Conservation (phyloP, 2,888 invertebrate genomes). For the Sesamia inferens region DNA sequence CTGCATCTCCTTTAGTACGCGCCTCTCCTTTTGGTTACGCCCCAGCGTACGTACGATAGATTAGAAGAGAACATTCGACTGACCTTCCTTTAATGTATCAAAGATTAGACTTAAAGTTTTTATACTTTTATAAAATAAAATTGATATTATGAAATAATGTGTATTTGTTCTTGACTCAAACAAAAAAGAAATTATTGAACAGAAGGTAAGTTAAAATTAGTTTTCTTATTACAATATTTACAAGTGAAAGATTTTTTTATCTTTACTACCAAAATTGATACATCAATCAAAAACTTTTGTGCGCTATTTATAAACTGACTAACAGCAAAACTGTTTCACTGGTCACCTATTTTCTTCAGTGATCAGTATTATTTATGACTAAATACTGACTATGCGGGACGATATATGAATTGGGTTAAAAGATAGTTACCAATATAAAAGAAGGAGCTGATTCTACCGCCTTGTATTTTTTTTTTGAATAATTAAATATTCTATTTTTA, state of each 20-base stretch:
- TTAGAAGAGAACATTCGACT: conserved; percentile 78
- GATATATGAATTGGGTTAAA: not conserved
- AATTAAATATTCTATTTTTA: not conserved
- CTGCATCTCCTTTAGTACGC: conserved; percentile 57
- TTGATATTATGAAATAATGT: conserved; percentile 34
- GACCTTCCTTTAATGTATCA: conserved; percentile 79
- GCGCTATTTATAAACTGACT: not conserved
- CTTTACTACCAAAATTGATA: not conserved
- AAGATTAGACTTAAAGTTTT: conserved; percentile 64
- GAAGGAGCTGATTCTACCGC: not conserved
- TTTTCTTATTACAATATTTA: no score
- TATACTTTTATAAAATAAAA: conserved; percentile 65
- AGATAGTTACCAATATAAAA: not conserved
- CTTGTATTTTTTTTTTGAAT: not conserved
- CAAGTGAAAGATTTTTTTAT: not conserved
- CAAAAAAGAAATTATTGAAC: not conserved
- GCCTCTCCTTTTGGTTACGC: conserved; percentile 52
- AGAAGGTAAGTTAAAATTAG: not conserved
- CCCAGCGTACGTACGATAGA: conserved; percentile 87
- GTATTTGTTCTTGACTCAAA: conserved; percentile 15
- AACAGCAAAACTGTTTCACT: not conserved
- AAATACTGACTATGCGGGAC: not conserved
- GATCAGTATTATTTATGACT: not conserved
- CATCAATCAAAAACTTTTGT: not conserved
- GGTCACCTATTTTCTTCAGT: no score